Evolutionary conservation across 2,797 vertebrate genomes (phyloP), one percentile per base, ranked within the genome.

Genomic region (Anguilla marmorata): DNA sequence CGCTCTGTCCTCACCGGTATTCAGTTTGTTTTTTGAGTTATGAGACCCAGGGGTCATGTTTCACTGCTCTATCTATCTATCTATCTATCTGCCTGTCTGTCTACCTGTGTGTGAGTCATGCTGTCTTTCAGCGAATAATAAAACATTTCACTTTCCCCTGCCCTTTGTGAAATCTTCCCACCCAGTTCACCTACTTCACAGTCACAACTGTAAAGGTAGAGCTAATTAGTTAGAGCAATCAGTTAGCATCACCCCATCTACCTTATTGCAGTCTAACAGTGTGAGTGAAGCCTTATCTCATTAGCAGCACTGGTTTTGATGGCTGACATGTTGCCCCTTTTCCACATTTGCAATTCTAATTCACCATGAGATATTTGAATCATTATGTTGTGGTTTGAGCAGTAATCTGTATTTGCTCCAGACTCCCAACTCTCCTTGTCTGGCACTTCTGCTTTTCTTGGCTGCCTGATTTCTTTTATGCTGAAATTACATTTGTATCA

Each of bases 181-280:
- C 45, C 89, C 82, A 86, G 86, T 90, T 90, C 89, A 60, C 93
- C 93, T 90, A 92, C 93, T 88, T 91, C 88, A 86, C 90, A 89
- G 91, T 93, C 90, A 87, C 88, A 88, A 88, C 45, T 52, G 88
- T 91, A 90, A 90, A 95, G 94, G 95, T 93, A 92, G 92, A 92
- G 90, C 86, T 90, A 45, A 45, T 45, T 3, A 45, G 4, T 45
- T 45, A 45, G 41, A 45, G 91, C 76, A 86, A 90, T 89, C 69
- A 85, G n/a, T 69, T 69, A 27, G 63, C 63, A n/a, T n/a, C 66
- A 30, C 48, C 41, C 48, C 84, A 27, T 84, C 41, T 84, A 27
- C n/a, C n/a, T 88, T 90, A 76, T 24, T 63, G 50, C 21, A 84
- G 45, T 48, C 16, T 54, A 27, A 24, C 45, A 19, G 24, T 27